Conservation (phyloP, 92 coral and sea anemone species). For the Phenganax stokvisi region DNA sequence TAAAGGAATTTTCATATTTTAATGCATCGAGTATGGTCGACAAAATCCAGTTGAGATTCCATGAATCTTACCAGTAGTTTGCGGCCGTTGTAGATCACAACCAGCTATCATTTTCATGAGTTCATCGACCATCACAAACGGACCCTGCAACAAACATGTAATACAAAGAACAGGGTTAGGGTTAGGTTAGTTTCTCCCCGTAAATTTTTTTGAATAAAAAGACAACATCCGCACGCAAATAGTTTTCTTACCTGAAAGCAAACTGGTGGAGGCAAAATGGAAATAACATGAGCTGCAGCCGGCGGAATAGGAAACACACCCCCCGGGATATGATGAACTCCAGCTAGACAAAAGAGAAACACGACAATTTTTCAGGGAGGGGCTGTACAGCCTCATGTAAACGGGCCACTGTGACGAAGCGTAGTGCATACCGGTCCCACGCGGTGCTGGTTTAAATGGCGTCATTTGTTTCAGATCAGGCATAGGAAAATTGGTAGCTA, state of each 20-base stretch:
- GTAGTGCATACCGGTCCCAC: slow-evolving; percentile 38
- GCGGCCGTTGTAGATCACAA: slow-evolving; percentile 51
- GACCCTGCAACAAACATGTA: slow-evolving; percentile 56
- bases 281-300: slow-evolving; percentile 91
- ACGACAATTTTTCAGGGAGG: slow-evolving; percentile 4
- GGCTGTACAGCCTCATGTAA: not conserved
- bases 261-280: slow-evolving; percentile 85
- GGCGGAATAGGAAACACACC: slow-evolving; percentile 98
- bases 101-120: slow-evolving; percentile 65
- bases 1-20: too few relatives aligned
- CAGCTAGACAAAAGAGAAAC: slow-evolving; percentile 50
- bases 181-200: not conserved
- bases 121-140: slow-evolving; percentile 92
- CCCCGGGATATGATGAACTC: slow-evolving; percentile 90
- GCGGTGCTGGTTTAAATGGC: slow-evolving; percentile 91
- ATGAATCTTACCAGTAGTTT: slow-evolving; percentile 15
- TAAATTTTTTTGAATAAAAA: not conserved
- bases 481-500: slow-evolving; percentile 50
- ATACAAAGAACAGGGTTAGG: not conserved
- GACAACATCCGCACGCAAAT: not conserved
- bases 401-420: too few relatives aligned
- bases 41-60: too few relatives aligned
- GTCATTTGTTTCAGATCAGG: slow-evolving; percentile 90
- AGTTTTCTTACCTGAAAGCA: slow-evolving; percentile 68
- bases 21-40: not conserved